Evolutionary conservation across 2,888 invertebrate genomes (phyloP).

Genomic region (Gymnocheta viridis): DNA sequence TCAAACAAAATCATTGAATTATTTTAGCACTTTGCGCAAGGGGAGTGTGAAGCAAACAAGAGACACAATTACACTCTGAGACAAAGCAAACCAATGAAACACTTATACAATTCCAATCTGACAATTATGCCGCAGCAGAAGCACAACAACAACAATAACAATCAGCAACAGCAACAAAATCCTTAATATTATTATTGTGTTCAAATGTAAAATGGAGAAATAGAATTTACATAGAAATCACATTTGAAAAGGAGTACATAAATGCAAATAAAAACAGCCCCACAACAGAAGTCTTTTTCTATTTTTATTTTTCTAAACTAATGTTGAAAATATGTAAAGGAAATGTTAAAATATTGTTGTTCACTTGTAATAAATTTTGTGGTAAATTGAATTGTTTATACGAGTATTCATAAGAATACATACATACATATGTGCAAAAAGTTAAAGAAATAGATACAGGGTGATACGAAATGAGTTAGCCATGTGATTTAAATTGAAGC

Average conservation of each 20-base stretch:
- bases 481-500: too few species aligned
- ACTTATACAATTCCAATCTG: neutral
- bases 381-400: neutral
- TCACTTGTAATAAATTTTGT: neutral
- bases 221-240: conserved; percentile 13
- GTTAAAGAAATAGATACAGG: too few species aligned
- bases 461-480: too few species aligned
- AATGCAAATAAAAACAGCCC: neutral
- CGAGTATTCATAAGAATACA: neutral
- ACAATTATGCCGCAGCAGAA: neutral
- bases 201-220: neutral
- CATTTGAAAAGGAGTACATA: neutral
- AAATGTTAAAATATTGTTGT: neutral
- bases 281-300: neutral
- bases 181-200: neutral
- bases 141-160: neutral
- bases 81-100: conserved; percentile 18
- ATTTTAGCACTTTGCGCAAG: neutral
- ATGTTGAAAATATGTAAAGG: neutral
- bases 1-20: conserved; percentile 57
- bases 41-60: neutral
- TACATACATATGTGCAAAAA: too few species aligned
- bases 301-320: neutral
- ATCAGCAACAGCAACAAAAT: neutral
- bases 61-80: conserved; percentile 6